Conservation (phyloP, 2,888 invertebrate species). For the Leptinotarsa haldemani region DNA sequence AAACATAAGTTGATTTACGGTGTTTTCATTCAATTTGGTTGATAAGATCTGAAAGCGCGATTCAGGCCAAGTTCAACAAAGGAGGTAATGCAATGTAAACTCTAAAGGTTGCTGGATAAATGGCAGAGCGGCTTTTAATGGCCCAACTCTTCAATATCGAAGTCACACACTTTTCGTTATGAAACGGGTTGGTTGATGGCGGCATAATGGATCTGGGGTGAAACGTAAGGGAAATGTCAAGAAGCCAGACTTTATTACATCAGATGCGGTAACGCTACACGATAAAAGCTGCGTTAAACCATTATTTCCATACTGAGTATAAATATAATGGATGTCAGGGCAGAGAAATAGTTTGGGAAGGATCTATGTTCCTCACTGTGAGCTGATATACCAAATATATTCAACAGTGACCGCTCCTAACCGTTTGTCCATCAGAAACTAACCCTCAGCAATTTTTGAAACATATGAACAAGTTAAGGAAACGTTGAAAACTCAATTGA, state of each 20-base stretch:
- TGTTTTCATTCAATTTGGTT: constrained; percentile 28
- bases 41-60: constrained; percentile 18
- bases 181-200: background rate
- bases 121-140: constrained; percentile 8
- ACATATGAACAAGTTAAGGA: too few species aligned
- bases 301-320: background rate
- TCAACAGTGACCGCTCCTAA: too few species aligned
- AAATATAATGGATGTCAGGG: background rate
- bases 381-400: too few species aligned
- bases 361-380: too few species aligned
- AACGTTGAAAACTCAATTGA: too few species aligned
- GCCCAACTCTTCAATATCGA: background rate
- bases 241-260: background rate
- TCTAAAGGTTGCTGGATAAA: constrained; percentile 16
- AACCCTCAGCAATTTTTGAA: too few species aligned
- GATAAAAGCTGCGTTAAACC: background rate
- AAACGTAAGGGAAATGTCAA: background rate
- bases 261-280: background rate
- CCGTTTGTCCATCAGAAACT: too few species aligned
- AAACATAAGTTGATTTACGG: constrained; percentile 15
- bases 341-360: too few species aligned
- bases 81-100: constrained; percentile 27
- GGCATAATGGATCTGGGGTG: background rate
- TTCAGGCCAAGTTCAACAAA: constrained; percentile 27
- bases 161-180: constrained; percentile 7